A percentile compares a stretch with the other conserved stretches of the same genome.
phyloP scores from a whole-genome alignment of 2,113 vertebrate species.

The Neodontobutis hainanensis region DNA sequence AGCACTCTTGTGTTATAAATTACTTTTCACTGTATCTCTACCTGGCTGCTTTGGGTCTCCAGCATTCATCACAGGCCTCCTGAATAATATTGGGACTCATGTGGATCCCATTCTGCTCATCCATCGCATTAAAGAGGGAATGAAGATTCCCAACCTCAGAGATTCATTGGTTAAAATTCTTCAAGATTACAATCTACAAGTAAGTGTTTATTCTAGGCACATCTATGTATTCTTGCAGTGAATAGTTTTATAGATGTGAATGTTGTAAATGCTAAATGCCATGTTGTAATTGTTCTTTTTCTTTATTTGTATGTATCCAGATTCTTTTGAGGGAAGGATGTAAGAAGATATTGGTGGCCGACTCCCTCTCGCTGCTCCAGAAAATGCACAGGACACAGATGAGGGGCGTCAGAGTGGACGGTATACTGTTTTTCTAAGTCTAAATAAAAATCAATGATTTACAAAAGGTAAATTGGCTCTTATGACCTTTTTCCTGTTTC shows the following conservation, averaged over 20 bases:
- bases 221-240: no score
- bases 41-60: background rate
- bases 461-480: background rate
- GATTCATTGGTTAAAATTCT: constrained; percentile 98
- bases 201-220: constrained; percentile 47
- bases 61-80: constrained; percentile 97
- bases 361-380: constrained; percentile 92
- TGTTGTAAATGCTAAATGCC: background rate
- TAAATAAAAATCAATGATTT: background rate
- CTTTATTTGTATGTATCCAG: constrained; percentile 63
- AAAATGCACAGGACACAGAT: constrained; percentile 97
- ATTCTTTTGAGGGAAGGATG: constrained; percentile 95
- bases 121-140: constrained; percentile 96
- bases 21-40: background rate
- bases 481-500: constrained; percentile 18
- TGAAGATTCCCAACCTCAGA: constrained; percentile 98
- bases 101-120: constrained; percentile 97
- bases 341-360: constrained; percentile 97
- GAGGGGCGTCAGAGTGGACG: constrained; percentile 90
- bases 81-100: constrained; percentile 98
- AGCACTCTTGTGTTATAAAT: no score
- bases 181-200: constrained; percentile 98
- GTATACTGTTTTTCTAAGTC: constrained; percentile 59
- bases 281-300: background rate
- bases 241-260: no score